Conservation (phyloP, 2,113 vertebrate genomes). For the Coregonus clupeaformis region DNA sequence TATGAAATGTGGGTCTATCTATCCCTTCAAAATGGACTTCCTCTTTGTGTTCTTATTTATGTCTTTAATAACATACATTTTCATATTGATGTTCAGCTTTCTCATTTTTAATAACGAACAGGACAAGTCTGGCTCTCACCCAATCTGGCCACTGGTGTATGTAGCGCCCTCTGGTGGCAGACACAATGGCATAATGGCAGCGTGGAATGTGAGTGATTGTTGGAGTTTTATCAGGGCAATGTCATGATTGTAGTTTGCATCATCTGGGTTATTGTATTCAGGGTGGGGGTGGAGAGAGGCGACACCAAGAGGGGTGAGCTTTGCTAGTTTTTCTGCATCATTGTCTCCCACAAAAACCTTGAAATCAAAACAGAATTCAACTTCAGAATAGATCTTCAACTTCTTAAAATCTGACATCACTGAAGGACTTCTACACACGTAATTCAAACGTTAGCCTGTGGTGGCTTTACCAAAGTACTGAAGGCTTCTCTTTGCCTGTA, state of each 20-base stretch:
- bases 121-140: constrained; percentile 56
- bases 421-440: not conserved
- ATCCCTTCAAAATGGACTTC: too few relatives aligned
- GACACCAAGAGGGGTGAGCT: rapidly evolving
- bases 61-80: too few relatives aligned
- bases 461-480: too few relatives aligned
- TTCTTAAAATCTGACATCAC: not conserved
- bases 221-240: constrained; percentile 63
- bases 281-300: constrained; percentile 57
- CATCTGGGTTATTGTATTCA: constrained; percentile 20
- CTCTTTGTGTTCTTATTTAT: not conserved
- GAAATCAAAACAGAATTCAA: not conserved
- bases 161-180: constrained; percentile 39
- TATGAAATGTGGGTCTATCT: too few relatives aligned
- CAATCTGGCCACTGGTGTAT: constrained; percentile 1
- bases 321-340: constrained; percentile 1
- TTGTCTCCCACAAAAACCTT: not conserved
- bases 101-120: not conserved
- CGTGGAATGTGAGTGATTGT: constrained; percentile 42
- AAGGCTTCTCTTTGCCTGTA: too few relatives aligned
- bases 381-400: not conserved
- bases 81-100: too few relatives aligned
- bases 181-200: constrained; percentile 66
- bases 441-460: too few relatives aligned
- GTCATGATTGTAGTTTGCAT: constrained; percentile 43